A percentile compares a stretch with the other conserved stretches of the same genome.
These are phyloP conservation scores for Pseudomugil tenellus DNA, from an alignment of 2,797 vertebrate genomes.

Conservation along the genomic window DNA sequence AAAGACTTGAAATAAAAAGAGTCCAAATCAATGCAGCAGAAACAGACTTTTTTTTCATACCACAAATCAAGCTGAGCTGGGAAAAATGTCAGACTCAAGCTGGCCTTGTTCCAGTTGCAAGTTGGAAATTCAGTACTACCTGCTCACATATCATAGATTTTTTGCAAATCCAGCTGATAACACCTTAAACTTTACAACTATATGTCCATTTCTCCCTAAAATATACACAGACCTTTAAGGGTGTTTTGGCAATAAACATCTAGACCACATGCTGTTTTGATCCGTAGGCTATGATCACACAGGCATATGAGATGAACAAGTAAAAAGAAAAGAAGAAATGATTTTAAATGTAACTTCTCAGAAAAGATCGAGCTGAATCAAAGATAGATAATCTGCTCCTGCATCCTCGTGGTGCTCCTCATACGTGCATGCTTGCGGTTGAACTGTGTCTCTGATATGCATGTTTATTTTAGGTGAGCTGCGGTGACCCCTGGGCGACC, in stretches of 20 bases:
- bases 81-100: background rate
- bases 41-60: background rate
- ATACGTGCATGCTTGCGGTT: slow-evolving; percentile 8
- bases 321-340: background rate
- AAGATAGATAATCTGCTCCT: slow-evolving; percentile 1
- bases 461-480: slow-evolving; percentile 54
- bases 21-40: background rate
- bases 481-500: slow-evolving; percentile 47
- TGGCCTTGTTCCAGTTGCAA: background rate
- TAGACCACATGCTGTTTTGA: slow-evolving; percentile 8
- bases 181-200: background rate
- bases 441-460: slow-evolving; percentile 39
- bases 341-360: background rate
- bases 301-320: background rate
- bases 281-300: background rate
- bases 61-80: too few species aligned
- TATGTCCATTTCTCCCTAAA: background rate
- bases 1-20: background rate
- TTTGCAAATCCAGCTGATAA: background rate
- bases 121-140: background rate
- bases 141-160: background rate
- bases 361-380: slow-evolving; percentile 1
- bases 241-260: too few species aligned
- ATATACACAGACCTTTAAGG: too few species aligned
- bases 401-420: background rate